Conservation (phyloP, 1,140 invertebrate genomes). For the Drosophila littoralis region DNA sequence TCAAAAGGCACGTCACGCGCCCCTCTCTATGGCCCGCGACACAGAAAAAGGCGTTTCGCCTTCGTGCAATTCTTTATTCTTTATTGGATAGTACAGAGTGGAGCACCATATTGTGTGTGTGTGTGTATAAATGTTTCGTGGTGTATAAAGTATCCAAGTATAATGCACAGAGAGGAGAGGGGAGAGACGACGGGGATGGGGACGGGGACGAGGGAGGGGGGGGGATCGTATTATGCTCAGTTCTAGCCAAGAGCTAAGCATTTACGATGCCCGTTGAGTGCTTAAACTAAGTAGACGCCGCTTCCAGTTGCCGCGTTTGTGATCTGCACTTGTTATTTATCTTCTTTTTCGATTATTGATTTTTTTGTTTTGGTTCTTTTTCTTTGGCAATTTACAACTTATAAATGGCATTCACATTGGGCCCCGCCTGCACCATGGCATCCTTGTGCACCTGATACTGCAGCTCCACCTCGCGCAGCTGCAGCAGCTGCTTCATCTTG, state of each 20-base stretch:
- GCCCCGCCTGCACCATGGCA: conserved; percentile 92
- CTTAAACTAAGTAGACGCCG: conserved; percentile 9
- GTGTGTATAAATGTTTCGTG: not conserved
- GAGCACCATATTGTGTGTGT: not conserved
- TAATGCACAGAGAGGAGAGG: not conserved
- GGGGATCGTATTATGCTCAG: not conserved
- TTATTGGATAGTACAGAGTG: not conserved
- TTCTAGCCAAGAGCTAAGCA: not conserved
- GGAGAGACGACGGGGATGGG: not conserved
- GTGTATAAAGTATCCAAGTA: not conserved
- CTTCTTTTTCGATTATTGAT: not conserved
- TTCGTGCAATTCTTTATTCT: not conserved
- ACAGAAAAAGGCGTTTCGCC: too few relatives aligned
- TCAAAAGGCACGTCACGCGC: too few relatives aligned
- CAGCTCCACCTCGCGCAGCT: conserved; percentile 83
- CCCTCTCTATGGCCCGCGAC: too few relatives aligned
- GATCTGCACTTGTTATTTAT: not conserved
- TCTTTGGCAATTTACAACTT: conserved; percentile 38
- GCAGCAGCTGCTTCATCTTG: conserved; percentile 93
- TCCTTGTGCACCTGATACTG: conserved; percentile 93
- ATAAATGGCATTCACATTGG: conserved; percentile 92
- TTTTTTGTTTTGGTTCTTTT: not conserved
- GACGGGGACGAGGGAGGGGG: not conserved
- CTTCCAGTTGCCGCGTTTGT: not conserved
- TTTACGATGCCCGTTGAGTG: not conserved